Evolutionary conservation across 2,797 vertebrate genomes (phyloP).

Genomic region (Macrochelys suwanniensis): DNA sequence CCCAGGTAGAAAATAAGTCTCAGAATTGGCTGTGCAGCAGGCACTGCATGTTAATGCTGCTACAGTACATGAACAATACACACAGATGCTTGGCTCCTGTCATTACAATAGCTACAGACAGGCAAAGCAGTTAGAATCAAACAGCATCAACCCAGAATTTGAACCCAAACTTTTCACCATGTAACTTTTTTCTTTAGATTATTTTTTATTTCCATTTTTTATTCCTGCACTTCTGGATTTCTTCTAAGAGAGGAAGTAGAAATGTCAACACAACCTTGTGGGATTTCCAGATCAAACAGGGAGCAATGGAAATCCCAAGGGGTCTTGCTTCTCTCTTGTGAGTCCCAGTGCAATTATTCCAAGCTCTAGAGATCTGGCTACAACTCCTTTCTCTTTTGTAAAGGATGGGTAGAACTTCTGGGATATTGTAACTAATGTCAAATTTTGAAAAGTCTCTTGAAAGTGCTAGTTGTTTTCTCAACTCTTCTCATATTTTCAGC

Average conservation of each 20-base stretch:
- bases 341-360: background rate
- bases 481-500: background rate
- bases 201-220: background rate
- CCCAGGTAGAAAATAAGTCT: background rate
- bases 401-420: background rate
- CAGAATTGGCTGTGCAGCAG: background rate
- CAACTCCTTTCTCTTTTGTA: background rate
- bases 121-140: background rate
- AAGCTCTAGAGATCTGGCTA: background rate
- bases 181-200: fast-evolving
- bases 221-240: background rate
- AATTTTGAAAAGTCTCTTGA: background rate
- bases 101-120: background rate
- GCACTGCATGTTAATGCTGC: background rate
- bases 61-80: fast-evolving
- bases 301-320: too few species aligned
- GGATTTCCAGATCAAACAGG: background rate
- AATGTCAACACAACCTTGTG: background rate
- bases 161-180: background rate
- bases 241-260: background rate
- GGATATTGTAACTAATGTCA: background rate
- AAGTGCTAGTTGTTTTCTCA: constrained; percentile 5
- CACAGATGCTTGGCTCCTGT: background rate
- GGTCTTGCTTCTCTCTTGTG: background rate
- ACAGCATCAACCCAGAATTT: background rate